phyloP scores from a whole-genome alignment of 1,140 invertebrate species.

The Oedothorax gibbosus region DNA sequence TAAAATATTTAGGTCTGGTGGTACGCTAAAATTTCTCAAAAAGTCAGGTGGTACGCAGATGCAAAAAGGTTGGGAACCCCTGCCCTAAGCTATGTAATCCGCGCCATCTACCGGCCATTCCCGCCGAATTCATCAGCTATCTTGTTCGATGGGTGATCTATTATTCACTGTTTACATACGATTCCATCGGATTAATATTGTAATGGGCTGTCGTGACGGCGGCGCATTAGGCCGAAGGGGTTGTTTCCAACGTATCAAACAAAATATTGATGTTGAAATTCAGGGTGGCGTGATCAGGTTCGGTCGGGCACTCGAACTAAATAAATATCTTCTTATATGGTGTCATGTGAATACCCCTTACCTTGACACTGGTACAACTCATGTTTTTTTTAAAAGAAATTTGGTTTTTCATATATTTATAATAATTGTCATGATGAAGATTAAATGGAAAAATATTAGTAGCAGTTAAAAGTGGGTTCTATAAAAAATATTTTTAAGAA shows the following conservation, averaged over 20 bases:
- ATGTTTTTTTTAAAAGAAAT: no score
- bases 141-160: slow-evolving; percentile 17
- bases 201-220: slow-evolving; percentile 17
- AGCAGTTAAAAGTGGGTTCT: no score
- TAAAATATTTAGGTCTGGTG: no score
- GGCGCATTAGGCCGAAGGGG: neutral
- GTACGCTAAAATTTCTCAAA: no score
- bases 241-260: slow-evolving; percentile 35
- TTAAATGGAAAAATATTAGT: no score
- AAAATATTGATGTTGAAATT: slow-evolving; percentile 25
- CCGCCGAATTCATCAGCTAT: neutral
- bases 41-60: no score
- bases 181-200: slow-evolving; percentile 28
- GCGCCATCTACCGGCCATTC: slow-evolving; percentile 51
- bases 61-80: no score
- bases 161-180: slow-evolving; percentile 40
- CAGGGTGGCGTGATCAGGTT: slow-evolving; percentile 14
- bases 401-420: no score
- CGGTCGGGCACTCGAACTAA: slow-evolving; percentile 1
- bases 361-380: no score
- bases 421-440: no score
- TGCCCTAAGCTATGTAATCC: neutral
- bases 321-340: slow-evolving; percentile 18
- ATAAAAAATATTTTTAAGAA: no score
- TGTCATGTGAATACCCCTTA: no score